phyloP scores from a whole-genome alignment of 2,113 vertebrate species.

The Thinocorus orbignyianus region DNA sequence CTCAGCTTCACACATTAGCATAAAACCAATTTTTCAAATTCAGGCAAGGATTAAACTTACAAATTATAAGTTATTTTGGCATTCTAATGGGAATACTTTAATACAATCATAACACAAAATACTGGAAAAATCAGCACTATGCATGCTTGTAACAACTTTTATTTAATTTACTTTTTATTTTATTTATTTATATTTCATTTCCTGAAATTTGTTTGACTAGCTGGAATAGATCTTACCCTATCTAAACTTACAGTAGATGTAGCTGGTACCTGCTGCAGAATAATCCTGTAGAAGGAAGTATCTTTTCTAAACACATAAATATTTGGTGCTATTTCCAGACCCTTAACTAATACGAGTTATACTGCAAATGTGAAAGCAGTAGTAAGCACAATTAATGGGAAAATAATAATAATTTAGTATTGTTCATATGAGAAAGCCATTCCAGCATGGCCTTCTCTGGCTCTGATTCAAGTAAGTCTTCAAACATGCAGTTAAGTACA shows the following conservation, averaged over 20 bases:
- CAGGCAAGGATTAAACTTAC: not conserved
- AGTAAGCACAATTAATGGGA: not conserved
- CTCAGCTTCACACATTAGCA: not conserved
- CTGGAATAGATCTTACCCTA: not conserved
- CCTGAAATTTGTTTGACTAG: not conserved
- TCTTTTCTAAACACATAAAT: not conserved
- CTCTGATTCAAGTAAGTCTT: not conserved
- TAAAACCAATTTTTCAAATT: not conserved
- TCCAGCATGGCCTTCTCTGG: slow-evolving; percentile 16
- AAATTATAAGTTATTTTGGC: not conserved
- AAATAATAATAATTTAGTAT: not conserved
- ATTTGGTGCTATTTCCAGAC: not conserved
- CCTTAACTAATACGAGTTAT: not conserved
- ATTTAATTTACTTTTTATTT: not conserved
- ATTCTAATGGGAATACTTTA: not conserved
- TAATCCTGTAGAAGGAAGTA: not conserved
- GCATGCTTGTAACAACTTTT: not conserved
- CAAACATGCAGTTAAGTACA: not conserved
- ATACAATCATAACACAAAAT: not conserved
- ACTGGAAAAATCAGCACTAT: not conserved
- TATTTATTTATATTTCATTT: not conserved
- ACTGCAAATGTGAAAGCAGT: not conserved
- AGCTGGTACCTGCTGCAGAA: not conserved
- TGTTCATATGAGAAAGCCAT: not conserved
- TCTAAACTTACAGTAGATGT: not conserved